Percentiles rank a stretch among this genome's conserved stretches.
phyloP scores from a whole-genome alignment of 2,113 vertebrate species.

The Pao palembangensis region DNA sequence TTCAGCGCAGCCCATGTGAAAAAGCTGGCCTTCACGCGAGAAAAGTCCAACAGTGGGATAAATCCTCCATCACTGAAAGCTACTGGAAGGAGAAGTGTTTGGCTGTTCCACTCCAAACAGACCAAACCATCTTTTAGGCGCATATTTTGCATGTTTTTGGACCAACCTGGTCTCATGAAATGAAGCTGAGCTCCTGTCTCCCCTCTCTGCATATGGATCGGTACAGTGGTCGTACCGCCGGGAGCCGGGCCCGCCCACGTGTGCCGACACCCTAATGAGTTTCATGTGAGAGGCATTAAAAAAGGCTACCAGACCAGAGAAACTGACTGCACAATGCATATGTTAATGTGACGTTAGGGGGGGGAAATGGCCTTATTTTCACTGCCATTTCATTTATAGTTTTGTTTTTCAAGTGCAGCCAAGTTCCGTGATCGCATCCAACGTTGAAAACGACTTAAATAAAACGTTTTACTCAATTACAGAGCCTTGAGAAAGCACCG shows the following conservation, averaged over 20 bases:
- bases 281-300: constrained; percentile 67
- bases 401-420: too few species aligned
- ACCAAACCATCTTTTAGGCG: constrained; percentile 37
- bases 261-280: constrained; percentile 56
- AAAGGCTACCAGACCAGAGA: constrained; percentile 17
- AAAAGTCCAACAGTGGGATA: constrained; percentile 26
- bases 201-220: constrained; percentile 11
- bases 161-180: background rate
- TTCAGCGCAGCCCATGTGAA: constrained; percentile 25
- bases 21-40: constrained; percentile 28
- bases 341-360: background rate
- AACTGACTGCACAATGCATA: constrained; percentile 11
- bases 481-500: too few species aligned
- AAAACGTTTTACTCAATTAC: too few species aligned
- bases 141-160: too few species aligned
- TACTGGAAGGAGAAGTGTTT: constrained; percentile 30
- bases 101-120: constrained; percentile 57
- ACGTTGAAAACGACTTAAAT: too few species aligned
- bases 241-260: constrained; percentile 22
- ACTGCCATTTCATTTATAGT: background rate
- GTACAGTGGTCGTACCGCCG: constrained; percentile 12
- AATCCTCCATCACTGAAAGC: constrained; percentile 25
- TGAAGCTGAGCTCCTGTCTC: background rate
- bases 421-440: too few species aligned
- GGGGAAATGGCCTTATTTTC: background rate